Percentiles rank a stretch among this genome's conserved stretches.
Evolutionary conservation across 2,797 vertebrate genomes (phyloP).

Genomic region (Tarsius wallacei): DNA sequence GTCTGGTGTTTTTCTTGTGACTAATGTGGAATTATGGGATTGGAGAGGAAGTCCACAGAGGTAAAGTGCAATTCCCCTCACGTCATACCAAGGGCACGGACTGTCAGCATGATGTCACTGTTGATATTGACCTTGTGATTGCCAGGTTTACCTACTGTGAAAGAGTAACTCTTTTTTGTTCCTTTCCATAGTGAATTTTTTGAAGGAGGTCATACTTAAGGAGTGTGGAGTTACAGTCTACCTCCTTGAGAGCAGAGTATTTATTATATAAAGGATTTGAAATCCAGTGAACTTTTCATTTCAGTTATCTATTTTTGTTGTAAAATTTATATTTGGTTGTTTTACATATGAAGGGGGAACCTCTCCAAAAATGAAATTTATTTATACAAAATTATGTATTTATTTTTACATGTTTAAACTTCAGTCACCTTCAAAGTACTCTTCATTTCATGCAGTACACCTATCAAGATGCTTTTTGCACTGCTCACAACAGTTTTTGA

Average conservation of each 20-base stretch:
- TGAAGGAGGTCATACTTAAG: background rate
- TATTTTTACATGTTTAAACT: no score
- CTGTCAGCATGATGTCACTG: background rate
- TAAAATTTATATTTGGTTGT: background rate
- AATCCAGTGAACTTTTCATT: background rate
- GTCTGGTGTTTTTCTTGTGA: background rate
- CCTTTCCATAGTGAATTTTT: background rate
- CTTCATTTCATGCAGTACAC: no score
- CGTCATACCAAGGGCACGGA: background rate
- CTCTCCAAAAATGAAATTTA: no score
- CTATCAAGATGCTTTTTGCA: no score
- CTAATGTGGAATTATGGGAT: background rate
- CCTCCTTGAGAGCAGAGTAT: background rate
- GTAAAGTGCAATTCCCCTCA: background rate
- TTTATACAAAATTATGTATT: no score
- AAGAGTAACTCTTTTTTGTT: background rate
- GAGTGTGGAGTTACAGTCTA: background rate
- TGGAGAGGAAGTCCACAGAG: background rate
- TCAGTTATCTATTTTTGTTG: background rate
- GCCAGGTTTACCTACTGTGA: background rate
- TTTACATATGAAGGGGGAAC: background rate
- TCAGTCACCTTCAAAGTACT: no score
- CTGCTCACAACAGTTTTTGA: no score
- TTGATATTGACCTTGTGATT: background rate
- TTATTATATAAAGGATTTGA: background rate